Conservation (phyloP, 2,888 invertebrate species). For the Drosophila heteroneura region DNA sequence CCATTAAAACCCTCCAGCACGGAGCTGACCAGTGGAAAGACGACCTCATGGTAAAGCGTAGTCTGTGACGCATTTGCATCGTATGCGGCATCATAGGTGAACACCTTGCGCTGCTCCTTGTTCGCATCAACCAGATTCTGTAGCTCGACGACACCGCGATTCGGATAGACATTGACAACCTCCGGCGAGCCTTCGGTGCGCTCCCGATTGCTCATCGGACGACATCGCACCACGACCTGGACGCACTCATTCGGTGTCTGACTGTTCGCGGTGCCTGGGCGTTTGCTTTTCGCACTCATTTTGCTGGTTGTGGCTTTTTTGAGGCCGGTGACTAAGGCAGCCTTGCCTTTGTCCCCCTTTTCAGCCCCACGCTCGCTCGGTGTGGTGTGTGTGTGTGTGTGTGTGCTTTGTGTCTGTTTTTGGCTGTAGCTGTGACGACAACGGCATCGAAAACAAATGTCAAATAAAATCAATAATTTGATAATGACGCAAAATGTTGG, state of each 20-base stretch:
- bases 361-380: constrained; percentile 24
- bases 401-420: constrained; percentile 21
- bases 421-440: constrained; percentile 68
- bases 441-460: constrained; percentile 61
- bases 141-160: constrained; percentile 96
- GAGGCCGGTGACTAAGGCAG: constrained; percentile 66
- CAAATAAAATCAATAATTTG: constrained; percentile 72
- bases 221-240: constrained; percentile 98
- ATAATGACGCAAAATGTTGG: constrained; percentile 25
- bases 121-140: constrained; percentile 90
- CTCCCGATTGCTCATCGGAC: constrained; percentile 97
- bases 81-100: constrained; percentile 99
- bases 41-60: constrained; percentile 97
- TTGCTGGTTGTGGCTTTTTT: constrained; percentile 31
- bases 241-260: constrained; percentile 91
- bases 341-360: constrained; percentile 50
- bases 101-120: constrained; percentile 93
- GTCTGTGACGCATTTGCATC: constrained; percentile 94
- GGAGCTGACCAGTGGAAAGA: constrained; percentile 96
- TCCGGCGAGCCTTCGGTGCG: constrained; percentile 85
- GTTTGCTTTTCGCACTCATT: constrained; percentile 83
- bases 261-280: constrained; percentile 80
- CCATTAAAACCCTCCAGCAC: constrained; percentile 99
- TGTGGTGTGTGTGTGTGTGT: constrained; percentile 1
- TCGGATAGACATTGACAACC: constrained; percentile 93